Evolutionary conservation across 2,888 invertebrate genomes (phyloP).

Genomic region (Dichetophora obliterata): DNA sequence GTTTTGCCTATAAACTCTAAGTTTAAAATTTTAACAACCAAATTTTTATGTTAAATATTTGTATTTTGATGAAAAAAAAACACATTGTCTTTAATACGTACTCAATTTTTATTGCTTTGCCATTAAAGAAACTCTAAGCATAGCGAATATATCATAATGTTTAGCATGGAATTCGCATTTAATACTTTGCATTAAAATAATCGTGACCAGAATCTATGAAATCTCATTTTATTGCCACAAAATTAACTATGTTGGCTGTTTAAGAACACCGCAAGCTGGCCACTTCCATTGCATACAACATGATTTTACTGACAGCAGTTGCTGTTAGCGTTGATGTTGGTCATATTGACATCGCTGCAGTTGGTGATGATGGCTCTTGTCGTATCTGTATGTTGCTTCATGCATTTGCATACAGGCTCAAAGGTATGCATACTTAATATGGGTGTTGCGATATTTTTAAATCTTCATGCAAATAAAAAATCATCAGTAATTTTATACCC

Average conservation of each 20-base stretch:
- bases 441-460: background rate
- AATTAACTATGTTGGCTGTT: background rate
- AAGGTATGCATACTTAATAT: background rate
- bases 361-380: background rate
- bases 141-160: background rate
- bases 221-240: background rate
- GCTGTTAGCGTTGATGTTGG: conserved; percentile 13
- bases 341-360: background rate
- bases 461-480: background rate
- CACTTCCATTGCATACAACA: background rate
- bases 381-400: background rate
- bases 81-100: too few species aligned
- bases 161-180: conserved; percentile 16
- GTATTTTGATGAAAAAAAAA: too few species aligned
- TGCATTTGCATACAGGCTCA: conserved; percentile 14
- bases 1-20: too few species aligned
- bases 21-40: too few species aligned
- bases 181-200: conserved; percentile 5
- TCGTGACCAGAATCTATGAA: conserved; percentile 24
- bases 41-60: too few species aligned
- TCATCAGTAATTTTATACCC: too few species aligned
- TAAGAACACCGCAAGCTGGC: background rate
- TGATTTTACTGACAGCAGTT: conserved; percentile 25
- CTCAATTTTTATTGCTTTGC: too few species aligned
- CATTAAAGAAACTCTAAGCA: too few species aligned